Evolutionary conservation across 2,888 invertebrate genomes (phyloP).

Genomic region (Ennomos erosarius): DNA sequence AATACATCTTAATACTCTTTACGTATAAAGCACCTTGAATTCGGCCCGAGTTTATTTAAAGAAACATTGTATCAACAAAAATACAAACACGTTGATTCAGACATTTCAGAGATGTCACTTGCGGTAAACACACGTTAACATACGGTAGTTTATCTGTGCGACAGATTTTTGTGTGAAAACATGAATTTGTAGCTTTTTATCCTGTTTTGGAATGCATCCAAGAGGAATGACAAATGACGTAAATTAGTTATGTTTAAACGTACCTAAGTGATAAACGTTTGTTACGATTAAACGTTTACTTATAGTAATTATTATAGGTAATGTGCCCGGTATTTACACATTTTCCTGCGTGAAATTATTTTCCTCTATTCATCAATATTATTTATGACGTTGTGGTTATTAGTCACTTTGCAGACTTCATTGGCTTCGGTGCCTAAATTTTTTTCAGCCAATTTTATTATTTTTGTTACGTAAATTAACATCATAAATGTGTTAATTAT

Average conservation of each 20-base stretch:
- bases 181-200: constrained; percentile 9
- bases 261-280: too few relatives aligned
- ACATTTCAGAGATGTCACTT: constrained; percentile 9
- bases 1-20: constrained; percentile 6
- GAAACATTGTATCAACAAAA: constrained; percentile 21
- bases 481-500: constrained; percentile 7
- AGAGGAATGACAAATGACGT: constrained; percentile 17
- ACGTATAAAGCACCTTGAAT: constrained; percentile 6
- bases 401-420: too few relatives aligned
- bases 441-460: too few relatives aligned
- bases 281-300: too few relatives aligned
- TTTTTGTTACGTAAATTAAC: neutral
- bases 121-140: constrained; percentile 4
- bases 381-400: too few relatives aligned
- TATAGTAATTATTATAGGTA: too few relatives aligned
- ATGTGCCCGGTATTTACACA: too few relatives aligned
- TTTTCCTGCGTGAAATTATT: too few relatives aligned
- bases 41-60: constrained; percentile 12
- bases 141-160: constrained; percentile 7
- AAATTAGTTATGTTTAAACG: neutral
- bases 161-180: constrained; percentile 13
- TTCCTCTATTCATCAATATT: too few relatives aligned
- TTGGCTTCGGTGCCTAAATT: too few relatives aligned
- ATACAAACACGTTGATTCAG: constrained; percentile 18
- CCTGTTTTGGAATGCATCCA: constrained; percentile 24